phyloP scores from a whole-genome alignment of 2,888 invertebrate genomes.

The Scaptomyza tumidula region DNA sequence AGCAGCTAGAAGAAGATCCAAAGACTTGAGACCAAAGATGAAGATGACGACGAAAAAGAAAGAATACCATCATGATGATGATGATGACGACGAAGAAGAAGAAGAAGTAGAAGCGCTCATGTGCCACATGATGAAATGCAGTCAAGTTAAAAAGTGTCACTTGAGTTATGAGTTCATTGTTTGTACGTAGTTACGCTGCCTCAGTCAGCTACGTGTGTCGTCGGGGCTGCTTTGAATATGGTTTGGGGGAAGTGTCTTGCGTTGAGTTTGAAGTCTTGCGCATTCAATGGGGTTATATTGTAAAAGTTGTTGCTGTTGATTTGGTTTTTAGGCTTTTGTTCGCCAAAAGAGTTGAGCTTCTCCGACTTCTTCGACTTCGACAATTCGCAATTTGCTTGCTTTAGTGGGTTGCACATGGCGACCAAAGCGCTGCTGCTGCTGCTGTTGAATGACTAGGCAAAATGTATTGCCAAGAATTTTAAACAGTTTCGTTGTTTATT shows the following conservation, averaged over 20 bases:
- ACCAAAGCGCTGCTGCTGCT: slow-evolving; percentile 7
- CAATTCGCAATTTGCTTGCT: slow-evolving; percentile 23
- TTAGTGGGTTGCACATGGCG: slow-evolving; percentile 45
- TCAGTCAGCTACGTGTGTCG: background rate
- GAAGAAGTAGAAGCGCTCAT: slow-evolving; percentile 56
- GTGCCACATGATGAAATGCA: slow-evolving; percentile 83
- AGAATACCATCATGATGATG: slow-evolving; percentile 43
- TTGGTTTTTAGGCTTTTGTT: slow-evolving; percentile 65
- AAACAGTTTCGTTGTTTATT: slow-evolving; percentile 14
- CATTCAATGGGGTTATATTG: slow-evolving; percentile 53
- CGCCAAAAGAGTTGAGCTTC: slow-evolving; percentile 39
- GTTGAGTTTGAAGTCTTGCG: slow-evolving; percentile 20
- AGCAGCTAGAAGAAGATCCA: slow-evolving; percentile 11
- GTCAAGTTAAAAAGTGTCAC: slow-evolving; percentile 84
- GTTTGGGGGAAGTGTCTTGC: background rate
- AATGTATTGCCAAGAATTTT: slow-evolving; percentile 15
- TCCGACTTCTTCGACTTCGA: slow-evolving; percentile 3
- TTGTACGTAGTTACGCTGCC: slow-evolving; percentile 68
- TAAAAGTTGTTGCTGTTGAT: slow-evolving; percentile 61
- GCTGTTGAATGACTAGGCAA: slow-evolving; percentile 32
- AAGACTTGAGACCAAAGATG: slow-evolving; percentile 36
- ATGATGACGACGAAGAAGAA: slow-evolving; percentile 14
- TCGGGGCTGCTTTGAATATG: slow-evolving; percentile 26
- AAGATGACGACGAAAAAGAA: slow-evolving; percentile 33
- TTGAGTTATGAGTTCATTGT: slow-evolving; percentile 84